Evolutionary conservation across 2,113 vertebrate genomes (phyloP).

Genomic region (Scophthalmus maximus): DNA sequence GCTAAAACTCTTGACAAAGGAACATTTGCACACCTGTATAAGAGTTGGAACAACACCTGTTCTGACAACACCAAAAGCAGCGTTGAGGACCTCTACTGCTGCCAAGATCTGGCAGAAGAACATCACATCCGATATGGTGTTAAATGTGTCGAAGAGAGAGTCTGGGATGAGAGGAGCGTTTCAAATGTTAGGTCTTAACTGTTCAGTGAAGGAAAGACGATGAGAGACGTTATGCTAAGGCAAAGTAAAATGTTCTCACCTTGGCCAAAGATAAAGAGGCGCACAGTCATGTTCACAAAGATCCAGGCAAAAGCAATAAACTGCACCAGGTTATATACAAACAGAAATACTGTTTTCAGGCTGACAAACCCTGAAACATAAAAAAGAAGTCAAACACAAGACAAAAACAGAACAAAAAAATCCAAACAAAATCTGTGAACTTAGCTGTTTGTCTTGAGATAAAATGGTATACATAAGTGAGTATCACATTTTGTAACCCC

Average conservation of each 20-base stretch:
- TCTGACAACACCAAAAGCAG: slow-evolving; percentile 87
- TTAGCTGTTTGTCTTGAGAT: too few species aligned
- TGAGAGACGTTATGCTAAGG: background rate
- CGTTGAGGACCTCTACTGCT: slow-evolving; percentile 89
- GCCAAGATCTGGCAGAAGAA: slow-evolving; percentile 96
- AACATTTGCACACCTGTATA: slow-evolving; percentile 85
- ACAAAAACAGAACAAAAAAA: too few species aligned
- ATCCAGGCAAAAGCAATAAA: slow-evolving; percentile 98
- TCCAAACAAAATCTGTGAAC: background rate
- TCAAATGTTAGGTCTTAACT: background rate
- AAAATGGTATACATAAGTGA: too few species aligned
- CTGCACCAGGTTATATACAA: slow-evolving; percentile 96
- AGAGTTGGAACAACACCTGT: slow-evolving; percentile 87
- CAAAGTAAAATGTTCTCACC: slow-evolving; percentile 77
- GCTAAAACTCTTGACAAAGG: background rate
- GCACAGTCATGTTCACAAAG: slow-evolving; percentile 96
- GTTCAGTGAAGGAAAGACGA: background rate
- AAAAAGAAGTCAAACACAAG: too few species aligned
- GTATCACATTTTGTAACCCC: background rate
- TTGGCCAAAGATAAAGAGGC: slow-evolving; percentile 91
- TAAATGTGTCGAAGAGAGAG: slow-evolving; percentile 94
- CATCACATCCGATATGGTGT: slow-evolving; percentile 91
- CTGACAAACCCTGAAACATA: slow-evolving; percentile 77
- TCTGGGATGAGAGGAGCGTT: slow-evolving; percentile 79
- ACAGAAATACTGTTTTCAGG: slow-evolving; percentile 90